Evolutionary conservation across 35 echinoderm and acorn worm species (phyloP).

Genomic region (Apostichopus californicus): DNA sequence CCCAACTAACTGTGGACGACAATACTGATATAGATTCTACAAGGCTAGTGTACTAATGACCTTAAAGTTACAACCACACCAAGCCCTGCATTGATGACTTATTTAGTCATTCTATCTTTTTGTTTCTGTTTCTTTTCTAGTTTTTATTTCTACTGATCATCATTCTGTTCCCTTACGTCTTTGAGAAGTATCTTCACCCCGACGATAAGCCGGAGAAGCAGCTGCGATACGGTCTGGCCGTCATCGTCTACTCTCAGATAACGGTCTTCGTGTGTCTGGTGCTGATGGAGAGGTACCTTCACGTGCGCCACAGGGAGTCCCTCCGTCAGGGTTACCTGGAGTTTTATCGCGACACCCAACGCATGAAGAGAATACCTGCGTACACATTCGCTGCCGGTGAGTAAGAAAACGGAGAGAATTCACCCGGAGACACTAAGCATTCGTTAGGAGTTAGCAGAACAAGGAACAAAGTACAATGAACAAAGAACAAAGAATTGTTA

Average conservation of each 20-base stretch:
- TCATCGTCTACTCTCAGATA: conserved; percentile 55
- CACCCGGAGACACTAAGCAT: too few relatives aligned
- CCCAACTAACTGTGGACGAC: too few relatives aligned
- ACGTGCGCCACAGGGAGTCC: conserved; percentile 56
- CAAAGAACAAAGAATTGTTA: too few relatives aligned
- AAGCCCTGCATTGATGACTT: neutral
- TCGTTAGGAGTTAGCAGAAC: too few relatives aligned
- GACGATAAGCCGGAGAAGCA: neutral
- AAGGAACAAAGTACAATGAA: too few relatives aligned
- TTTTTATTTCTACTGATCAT: conserved; percentile 17
- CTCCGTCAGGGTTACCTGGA: conserved; percentile 59
- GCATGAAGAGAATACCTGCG: conserved; percentile 52
- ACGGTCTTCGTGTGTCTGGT: conserved; percentile 16
- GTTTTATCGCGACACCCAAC: conserved; percentile 70
- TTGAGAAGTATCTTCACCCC: neutral
- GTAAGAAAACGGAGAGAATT: neutral
- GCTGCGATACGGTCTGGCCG: neutral
- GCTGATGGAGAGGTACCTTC: conserved; percentile 60
- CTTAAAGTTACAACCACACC: neutral
- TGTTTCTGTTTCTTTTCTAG: neutral
- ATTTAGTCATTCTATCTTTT: neutral
- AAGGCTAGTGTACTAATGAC: neutral
- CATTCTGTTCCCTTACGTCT: conserved; percentile 19
- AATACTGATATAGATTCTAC: neutral
- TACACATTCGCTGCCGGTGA: conserved; percentile 61